Evolutionary conservation across 2,888 invertebrate species (phyloP), one percentile per base, ranked within the genome.

Genomic region (Hetaerina titia): DNA sequence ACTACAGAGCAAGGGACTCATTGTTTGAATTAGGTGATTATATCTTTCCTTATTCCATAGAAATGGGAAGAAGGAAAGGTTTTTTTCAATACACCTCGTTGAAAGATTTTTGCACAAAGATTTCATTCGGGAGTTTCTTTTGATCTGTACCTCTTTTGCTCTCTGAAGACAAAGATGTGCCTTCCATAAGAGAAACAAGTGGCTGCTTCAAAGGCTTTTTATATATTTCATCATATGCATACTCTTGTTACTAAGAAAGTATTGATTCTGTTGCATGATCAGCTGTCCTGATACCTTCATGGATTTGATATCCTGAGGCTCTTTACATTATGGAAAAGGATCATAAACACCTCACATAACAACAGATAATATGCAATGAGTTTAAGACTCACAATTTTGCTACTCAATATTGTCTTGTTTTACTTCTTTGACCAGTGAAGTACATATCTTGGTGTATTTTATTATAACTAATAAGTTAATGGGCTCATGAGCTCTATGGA

Each of bases 111-210:
- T 81, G 81, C 81, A 81, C 81, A 81, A 81, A 81, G 31, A 81
- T 81, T 81, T 11, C 81, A 81, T 11, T 25, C 81, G 11, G 81
- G 25, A 81, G 13, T 81, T 81, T 81, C 81, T 81, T n/a, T 81
- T 81, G 31, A 81, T 81, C 31, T 31, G 81, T 81, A 81, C 81
- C 81, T 81, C 81, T 81, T 81, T 81, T 81, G 81, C 81, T 81
- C 81, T 81, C 81, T 31, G 81, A 81, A 81, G 81, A 31, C 81
- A 81, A 81, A 81, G 81, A 81, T 81, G 81, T 81, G 81, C 81
- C 81, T 81, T 81, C 81, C 81, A 81, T 25, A 25, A 81, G 81
- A 81, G 81, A 81, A 81, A 31, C 81, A 81, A 81, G 81, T 81
- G 81, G 31, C 81, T 81, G 81, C 81, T 81, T 81, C 81, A 31